Conservation (phyloP, 2,113 vertebrate genomes). For the Gambusia affinis region DNA sequence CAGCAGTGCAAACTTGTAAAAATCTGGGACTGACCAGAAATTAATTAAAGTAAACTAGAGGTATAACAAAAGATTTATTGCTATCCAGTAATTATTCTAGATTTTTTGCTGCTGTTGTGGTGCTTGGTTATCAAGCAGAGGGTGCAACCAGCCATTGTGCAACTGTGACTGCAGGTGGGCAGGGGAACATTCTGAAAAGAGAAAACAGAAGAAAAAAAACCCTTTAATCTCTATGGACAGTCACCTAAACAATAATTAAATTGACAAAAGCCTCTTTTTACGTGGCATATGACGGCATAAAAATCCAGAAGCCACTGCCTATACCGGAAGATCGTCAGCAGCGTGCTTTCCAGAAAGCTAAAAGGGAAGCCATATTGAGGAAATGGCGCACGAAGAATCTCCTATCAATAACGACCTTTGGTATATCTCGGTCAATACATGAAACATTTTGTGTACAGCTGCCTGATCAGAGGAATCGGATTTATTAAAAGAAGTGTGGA, state of each 20-base stretch:
- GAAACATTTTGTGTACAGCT: not conserved
- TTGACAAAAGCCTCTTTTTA: not conserved
- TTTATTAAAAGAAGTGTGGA: too few species aligned
- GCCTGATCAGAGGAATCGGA: fast-evolving
- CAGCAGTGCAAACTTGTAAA: conserved; percentile 61
- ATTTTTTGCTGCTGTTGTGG: conserved; percentile 74
- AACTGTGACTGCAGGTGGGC: conserved; percentile 69
- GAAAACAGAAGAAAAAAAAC: not conserved
- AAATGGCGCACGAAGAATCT: conserved; percentile 49
- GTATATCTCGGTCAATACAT: not conserved
- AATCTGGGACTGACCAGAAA: conserved; percentile 58
- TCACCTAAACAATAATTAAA: not conserved
- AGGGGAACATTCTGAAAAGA: conserved; percentile 84
- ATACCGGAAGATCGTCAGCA: conserved; percentile 14
- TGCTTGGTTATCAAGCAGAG: conserved; percentile 65
- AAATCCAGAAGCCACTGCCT: not conserved
- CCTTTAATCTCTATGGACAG: not conserved
- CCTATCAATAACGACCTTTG: not conserved
- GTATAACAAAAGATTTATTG: conserved; percentile 73
- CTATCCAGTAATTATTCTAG: conserved; percentile 81
- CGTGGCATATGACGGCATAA: not conserved
- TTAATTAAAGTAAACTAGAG: conserved; percentile 60
- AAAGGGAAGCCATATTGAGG: conserved; percentile 65
- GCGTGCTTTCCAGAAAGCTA: conserved; percentile 1
- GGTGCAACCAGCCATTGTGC: conserved; percentile 83